Evolutionary conservation across 2,113 vertebrate genomes (phyloP), one percentile per base, ranked within the genome.

Genomic region (Deroptyus accipitrinus): DNA sequence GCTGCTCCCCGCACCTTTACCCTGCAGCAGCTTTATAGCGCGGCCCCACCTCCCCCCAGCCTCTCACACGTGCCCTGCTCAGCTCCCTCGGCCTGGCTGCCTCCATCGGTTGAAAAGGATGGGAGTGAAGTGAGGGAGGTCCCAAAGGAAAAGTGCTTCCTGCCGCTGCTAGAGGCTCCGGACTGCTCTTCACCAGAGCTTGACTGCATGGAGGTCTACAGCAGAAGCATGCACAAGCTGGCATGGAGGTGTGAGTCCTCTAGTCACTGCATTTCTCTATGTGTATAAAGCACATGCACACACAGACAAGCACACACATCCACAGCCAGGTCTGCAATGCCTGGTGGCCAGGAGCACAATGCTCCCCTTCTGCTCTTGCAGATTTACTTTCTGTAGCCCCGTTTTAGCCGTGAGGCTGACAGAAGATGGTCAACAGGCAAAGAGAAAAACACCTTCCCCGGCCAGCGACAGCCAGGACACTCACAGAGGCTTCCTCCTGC

Each of bases 211-310:
- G 11, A 17, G 28, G 15, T 19, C 39, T 48, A 13, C 39, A 44
- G 59, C 42, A 51, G n/a, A 37, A 42, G n/a, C 1, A 3, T 0
- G 7, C 44, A 30, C 33, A 42, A 11, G 35, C 4, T 1, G 62
- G 25, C 46, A 16, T 0, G 1, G 61, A 61, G 27, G 66, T 2
- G 17, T 0, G 7, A 24, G 23, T 11, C 37, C 61, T 41, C 22
- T 0, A 7, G 5, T 18, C 23, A 1, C 8, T 9, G 0, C 9
- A 0, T 19, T 51, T 18, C 44, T 49, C 20, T 59, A 4, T 11
- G 13, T 3, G 3, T 12, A 19, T 7, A 18, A 37, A 41, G 5
- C 12, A 49, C 6, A 0, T 0, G 1, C 1, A 10, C 7, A n/a
- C 25, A 10, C 41, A 15, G 22, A 25, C 31, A 3, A 2, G 10